A percentile compares a stretch with the other conserved stretches of the same genome.
Conservation (phyloP, 2,888 invertebrate genomes). For the Thumatha senex region DNA sequence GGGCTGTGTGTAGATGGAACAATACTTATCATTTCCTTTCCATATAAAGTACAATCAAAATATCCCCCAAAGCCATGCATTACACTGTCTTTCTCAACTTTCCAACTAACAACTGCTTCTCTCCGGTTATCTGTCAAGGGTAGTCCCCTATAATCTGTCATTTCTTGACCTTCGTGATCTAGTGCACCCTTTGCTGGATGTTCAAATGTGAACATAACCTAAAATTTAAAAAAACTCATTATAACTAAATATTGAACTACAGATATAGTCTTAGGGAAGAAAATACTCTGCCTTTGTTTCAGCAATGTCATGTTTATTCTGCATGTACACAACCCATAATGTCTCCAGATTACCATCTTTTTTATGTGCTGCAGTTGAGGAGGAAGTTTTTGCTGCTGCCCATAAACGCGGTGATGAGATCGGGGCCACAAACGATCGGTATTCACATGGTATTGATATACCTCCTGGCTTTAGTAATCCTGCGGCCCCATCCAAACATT, state of each 20-base stretch:
- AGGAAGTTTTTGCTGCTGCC: slow-evolving; percentile 85
- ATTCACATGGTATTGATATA: slow-evolving; percentile 93
- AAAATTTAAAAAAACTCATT: slow-evolving; percentile 19
- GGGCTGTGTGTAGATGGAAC: slow-evolving; percentile 94
- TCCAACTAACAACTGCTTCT: slow-evolving; percentile 87
- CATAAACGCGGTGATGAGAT: slow-evolving; percentile 95
- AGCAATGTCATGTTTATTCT: slow-evolving; percentile 91
- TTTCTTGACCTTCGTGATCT: slow-evolving; percentile 87
- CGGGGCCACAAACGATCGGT: slow-evolving; percentile 96
- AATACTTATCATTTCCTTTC: slow-evolving; percentile 93
- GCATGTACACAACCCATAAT: slow-evolving; percentile 96
- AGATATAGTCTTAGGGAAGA: too few species aligned
- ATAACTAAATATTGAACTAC: too few species aligned
- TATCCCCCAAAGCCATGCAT: slow-evolving; percentile 98
- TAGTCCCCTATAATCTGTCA: slow-evolving; percentile 86
- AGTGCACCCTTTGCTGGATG: slow-evolving; percentile 92
- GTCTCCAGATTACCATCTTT: slow-evolving; percentile 86
- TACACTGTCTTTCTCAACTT: slow-evolving; percentile 88
- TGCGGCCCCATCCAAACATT: slow-evolving; percentile 97
- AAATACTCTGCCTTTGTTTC: slow-evolving; percentile 79
- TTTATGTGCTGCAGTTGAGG: slow-evolving; percentile 44
- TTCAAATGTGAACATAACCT: slow-evolving; percentile 92
- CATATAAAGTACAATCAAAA: slow-evolving; percentile 95
- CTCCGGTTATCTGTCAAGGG: slow-evolving; percentile 91
- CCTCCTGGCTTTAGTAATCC: slow-evolving; percentile 93